Percentiles rank a stretch among this genome's conserved stretches.
Evolutionary conservation across 2,797 vertebrate genomes (phyloP).

Genomic region (Babyrousa celebensis): DNA sequence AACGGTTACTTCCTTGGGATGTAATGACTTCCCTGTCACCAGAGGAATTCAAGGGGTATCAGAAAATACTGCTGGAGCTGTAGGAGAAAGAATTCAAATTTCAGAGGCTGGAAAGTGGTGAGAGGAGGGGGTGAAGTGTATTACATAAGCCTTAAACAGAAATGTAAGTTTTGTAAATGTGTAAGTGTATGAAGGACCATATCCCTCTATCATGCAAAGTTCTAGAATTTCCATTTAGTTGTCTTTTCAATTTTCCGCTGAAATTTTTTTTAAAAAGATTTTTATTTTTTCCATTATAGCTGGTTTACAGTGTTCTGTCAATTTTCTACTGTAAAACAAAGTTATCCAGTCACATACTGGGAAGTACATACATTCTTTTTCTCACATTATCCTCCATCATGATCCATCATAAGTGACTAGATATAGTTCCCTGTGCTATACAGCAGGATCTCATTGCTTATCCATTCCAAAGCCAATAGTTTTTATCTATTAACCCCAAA

Average conservation of each 20-base stretch:
- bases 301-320: no score
- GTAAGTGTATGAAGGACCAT: slow-evolving; percentile 5
- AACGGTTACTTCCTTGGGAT: not conserved
- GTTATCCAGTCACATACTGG: no score
- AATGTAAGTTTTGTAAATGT: slow-evolving; percentile 15
- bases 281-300: no score
- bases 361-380: no score
- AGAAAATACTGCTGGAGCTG: slow-evolving; percentile 49
- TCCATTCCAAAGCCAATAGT: no score
- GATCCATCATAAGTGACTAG: no score
- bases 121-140: not conserved
- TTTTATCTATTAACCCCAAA: no score
- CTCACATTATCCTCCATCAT: no score
- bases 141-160: not conserved
- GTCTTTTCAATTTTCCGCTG: slow-evolving; percentile 63
- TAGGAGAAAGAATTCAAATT: slow-evolving; percentile 64
- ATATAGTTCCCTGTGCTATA: no score
- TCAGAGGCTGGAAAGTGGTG: not conserved
- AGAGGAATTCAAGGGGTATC: slow-evolving; percentile 64
- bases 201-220: slow-evolving; percentile 18
- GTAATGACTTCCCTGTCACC: slow-evolving; percentile 74
- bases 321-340: no score
- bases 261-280: not conserved
- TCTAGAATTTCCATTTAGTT: slow-evolving; percentile 35
- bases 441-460: no score